Conservation (phyloP, 2,797 vertebrate species). For the Phoxinus dragarum region DNA sequence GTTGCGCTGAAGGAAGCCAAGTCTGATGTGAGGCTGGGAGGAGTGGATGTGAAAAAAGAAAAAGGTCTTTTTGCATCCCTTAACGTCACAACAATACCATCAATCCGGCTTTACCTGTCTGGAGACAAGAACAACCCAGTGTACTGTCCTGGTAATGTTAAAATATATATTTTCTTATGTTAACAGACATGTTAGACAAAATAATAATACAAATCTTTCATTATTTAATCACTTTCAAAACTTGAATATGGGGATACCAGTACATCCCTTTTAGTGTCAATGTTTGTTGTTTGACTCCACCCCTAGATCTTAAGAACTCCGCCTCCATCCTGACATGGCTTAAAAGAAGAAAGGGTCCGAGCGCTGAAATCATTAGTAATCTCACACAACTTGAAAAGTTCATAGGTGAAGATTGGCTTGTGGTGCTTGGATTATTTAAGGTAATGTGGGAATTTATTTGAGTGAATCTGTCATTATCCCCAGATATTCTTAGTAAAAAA, state of each 20-base stretch:
- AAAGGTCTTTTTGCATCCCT: conserved; percentile 84
- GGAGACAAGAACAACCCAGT: conserved; percentile 82
- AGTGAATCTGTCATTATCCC: neutral
- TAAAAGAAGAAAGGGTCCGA: conserved; percentile 84
- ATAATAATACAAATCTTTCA: neutral
- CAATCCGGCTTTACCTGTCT: conserved; percentile 84
- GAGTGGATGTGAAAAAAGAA: conserved; percentile 83
- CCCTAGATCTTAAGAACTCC: conserved; percentile 82
- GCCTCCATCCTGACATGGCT: conserved; percentile 88
- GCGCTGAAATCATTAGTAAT: conserved; percentile 78
- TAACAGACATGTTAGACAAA: neutral
- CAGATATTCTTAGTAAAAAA: neutral
- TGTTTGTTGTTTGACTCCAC: conserved; percentile 37
- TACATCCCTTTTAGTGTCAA: neutral
- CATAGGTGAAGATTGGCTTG: conserved; percentile 76
- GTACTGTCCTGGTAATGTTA: conserved; percentile 83
- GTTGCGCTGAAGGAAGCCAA: conserved; percentile 77
- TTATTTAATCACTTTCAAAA: conserved; percentile 6
- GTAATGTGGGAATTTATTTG: conserved; percentile 67
- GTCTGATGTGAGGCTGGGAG: conserved; percentile 82
- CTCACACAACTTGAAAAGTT: conserved; percentile 75
- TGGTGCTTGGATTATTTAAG: conserved; percentile 90
- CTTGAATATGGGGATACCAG: neutral
- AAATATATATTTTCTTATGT: neutral
- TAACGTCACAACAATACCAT: conserved; percentile 72